Conservation (phyloP, 2,888 invertebrate species). For the Tigriopus californicus region DNA sequence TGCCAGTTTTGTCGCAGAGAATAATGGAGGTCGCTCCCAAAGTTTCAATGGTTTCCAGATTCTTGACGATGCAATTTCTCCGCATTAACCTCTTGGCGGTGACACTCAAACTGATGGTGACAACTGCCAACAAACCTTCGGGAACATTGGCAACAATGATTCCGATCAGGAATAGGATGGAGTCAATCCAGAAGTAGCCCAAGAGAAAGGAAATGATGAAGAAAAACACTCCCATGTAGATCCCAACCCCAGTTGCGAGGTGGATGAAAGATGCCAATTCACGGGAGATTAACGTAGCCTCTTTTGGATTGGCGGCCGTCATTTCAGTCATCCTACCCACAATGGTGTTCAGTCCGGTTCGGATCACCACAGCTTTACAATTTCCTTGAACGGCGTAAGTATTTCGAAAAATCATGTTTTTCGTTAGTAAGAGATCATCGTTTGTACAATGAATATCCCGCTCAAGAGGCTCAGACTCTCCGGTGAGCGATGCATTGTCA, state of each 20-base stretch:
- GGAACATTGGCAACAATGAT: slow-evolving; percentile 13
- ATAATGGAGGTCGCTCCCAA: slow-evolving; percentile 16
- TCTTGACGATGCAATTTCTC: slow-evolving; percentile 19
- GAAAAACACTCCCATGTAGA: not conserved
- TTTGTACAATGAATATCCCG: not conserved
- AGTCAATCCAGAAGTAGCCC: slow-evolving; percentile 15
- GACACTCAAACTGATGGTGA: slow-evolving; percentile 11
- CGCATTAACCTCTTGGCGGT: slow-evolving; percentile 16
- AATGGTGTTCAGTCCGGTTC: not conserved
- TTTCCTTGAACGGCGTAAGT: not conserved
- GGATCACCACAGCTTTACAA: slow-evolving; percentile 1
- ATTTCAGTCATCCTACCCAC: slow-evolving; percentile 6
- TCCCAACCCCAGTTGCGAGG: not conserved
- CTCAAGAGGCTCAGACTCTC: slow-evolving; percentile 12
- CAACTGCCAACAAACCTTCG: slow-evolving; percentile 14
- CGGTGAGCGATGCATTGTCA: slow-evolving; percentile 11
- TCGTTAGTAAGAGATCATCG: slow-evolving; percentile 4
- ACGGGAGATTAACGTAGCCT: not conserved
- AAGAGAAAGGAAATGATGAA: slow-evolving; percentile 10
- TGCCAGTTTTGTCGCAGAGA: slow-evolving; percentile 20
- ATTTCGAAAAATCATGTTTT: slow-evolving; percentile 9
- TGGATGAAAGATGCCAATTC: slow-evolving; percentile 12
- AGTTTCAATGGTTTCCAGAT: slow-evolving; percentile 15
- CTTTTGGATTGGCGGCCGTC: not conserved
- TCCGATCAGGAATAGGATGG: slow-evolving; percentile 15